Percentiles rank a stretch among this genome's conserved stretches.
Conservation (phyloP, 23 tunicate species). For the Phallusia fumigata region DNA sequence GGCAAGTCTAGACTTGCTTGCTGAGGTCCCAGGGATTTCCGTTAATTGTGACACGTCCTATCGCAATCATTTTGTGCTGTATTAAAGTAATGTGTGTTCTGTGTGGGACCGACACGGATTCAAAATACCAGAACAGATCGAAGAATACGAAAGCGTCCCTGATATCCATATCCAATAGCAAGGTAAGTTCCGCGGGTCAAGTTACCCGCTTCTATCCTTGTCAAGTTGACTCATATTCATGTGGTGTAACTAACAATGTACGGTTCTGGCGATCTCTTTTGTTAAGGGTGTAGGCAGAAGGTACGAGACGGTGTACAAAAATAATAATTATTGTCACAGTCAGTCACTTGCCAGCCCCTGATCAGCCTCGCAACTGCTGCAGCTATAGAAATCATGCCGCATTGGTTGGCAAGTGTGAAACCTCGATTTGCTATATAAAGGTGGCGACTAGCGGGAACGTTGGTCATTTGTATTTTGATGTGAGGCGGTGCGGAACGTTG, state of each 20-base stretch:
- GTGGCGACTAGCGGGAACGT: not conserved
- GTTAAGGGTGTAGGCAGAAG: not conserved
- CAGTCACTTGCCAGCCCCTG: not conserved
- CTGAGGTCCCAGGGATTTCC: not conserved
- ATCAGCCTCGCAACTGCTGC: not conserved
- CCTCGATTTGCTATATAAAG: not conserved
- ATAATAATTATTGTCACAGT: not conserved
- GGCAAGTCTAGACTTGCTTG: slow-evolving; percentile 1
- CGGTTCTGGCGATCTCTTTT: not conserved
- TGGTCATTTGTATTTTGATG: not conserved
- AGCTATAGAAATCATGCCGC: not conserved
- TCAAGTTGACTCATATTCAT: slow-evolving; percentile 10
- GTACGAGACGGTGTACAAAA: not conserved
- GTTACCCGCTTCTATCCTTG: not conserved
- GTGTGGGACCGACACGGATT: too few relatives aligned
- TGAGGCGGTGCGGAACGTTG: too few relatives aligned
- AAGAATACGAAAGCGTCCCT: too few relatives aligned
- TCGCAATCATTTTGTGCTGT: not conserved
- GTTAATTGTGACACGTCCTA: slow-evolving; percentile 3
- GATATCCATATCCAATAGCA: slow-evolving; percentile 1
- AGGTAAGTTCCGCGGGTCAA: slow-evolving; percentile 2
- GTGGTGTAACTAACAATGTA: not conserved
- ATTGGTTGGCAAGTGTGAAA: not conserved
- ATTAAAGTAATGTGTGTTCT: not conserved
- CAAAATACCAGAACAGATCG: too few relatives aligned